Evolutionary conservation across 2,797 vertebrate species (phyloP), one percentile per base, ranked within the genome.

Genomic region (Chrysocyon brachyurus): DNA sequence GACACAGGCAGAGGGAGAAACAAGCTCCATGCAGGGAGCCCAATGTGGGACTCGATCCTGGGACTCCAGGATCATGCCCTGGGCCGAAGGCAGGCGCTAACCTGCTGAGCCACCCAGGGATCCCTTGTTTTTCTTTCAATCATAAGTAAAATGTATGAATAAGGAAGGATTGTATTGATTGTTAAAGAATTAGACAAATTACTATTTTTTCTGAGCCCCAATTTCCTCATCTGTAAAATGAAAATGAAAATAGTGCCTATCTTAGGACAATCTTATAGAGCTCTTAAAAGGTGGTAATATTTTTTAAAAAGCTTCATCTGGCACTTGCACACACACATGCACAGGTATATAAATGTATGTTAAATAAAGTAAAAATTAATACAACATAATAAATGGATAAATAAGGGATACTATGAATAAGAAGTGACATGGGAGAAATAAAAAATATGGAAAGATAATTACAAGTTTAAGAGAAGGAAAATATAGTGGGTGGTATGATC

Each of bases 281-380:
- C 78, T 85, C 22, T 85, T 92, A 86, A 26, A n/a, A 54, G 90
- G 61, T n/a, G 36, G 15, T 75, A 81, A 36, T 28, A 33, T 28
- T 73, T 91, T 91, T 85, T 0, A 22, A 93, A 96, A 85, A 59
- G 26, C 3, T 72, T 92, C 46, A 46, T 28, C 66, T 93, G n/a
- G 24, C 21, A 87, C 6, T 3, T 10, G 64, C 0, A 36, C 4
- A 59, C 16, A 70, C 15, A 82, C 12, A 31, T 11, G 14, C 36
- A 72, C 19, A 24, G 22, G 17, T 31, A 46, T 24, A 19, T 9
- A 70, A 2, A 2, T 49, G 12, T 56, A 92, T n/a, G n/a, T 64
- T 91, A 82, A 72, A 79, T 40, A 93, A 95, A 93, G 31, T 56
- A 49, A 85, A 92, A 93, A 78, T 70, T 87, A 73, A 31, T 72